Percentiles rank a stretch among this genome's conserved stretches.
These are phyloP conservation scores for Clarias fuscus DNA, from an alignment of 2,797 vertebrate genomes.

Conservation along the genomic window DNA sequence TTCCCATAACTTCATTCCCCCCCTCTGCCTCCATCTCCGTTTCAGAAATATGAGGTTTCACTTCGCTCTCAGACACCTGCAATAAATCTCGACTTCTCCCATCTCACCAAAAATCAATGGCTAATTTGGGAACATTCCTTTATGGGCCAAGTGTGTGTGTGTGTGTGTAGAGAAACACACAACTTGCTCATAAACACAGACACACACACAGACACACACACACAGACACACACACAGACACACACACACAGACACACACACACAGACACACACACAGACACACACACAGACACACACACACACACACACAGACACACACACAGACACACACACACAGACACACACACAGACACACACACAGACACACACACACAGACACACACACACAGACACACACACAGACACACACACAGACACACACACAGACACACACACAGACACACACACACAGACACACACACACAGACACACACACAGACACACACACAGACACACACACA, in stretches of 20 bases:
- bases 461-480: too few relatives aligned
- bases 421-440: too few relatives aligned
- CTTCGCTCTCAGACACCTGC: conserved; percentile 51
- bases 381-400: background rate
- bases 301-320: background rate
- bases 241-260: too few relatives aligned
- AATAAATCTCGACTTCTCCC: conserved; percentile 66
- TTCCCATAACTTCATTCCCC: conserved; percentile 39
- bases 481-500: too few relatives aligned
- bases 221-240: too few relatives aligned
- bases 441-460: too few relatives aligned
- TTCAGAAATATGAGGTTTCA: conserved; percentile 57
- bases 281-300: too few relatives aligned
- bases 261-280: too few relatives aligned
- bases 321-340: conserved; percentile 11
- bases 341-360: conserved; percentile 19
- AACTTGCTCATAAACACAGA: background rate
- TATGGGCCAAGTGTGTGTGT: conserved; percentile 32
- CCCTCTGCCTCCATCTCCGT: background rate
- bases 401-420: background rate
- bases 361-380: conserved; percentile 9
- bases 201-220: conserved; percentile 9
- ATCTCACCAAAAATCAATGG: conserved; percentile 68
- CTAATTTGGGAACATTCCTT: conserved; percentile 63
- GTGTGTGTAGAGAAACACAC: conserved; percentile 16